Evolutionary conservation across 2,888 invertebrate species (phyloP).

Genomic region (Melangyna quadrimaculata): DNA sequence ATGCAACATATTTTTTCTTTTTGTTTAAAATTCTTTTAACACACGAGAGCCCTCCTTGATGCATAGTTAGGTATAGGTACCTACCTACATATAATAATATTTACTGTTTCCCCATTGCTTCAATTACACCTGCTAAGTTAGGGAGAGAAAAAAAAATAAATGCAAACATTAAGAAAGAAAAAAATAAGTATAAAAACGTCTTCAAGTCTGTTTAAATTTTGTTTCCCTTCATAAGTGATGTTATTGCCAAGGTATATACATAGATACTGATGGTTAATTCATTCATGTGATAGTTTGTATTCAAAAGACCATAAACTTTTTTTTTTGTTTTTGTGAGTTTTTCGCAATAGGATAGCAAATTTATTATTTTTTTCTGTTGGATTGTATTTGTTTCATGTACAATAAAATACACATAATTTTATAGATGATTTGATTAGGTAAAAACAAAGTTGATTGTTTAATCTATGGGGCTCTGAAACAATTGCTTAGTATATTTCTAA

Average conservation of each 20-base stretch:
- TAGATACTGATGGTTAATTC: not conserved
- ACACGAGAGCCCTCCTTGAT: not conserved
- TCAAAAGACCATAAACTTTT: slow-evolving; percentile 1
- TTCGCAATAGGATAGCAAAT: slow-evolving; percentile 1
- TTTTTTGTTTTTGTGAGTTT: not conserved
- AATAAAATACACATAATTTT: not conserved
- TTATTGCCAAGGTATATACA: not conserved
- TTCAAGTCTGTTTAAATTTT: not conserved
- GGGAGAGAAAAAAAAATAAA: not conserved
- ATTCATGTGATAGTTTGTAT: not conserved
- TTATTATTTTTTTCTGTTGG: slow-evolving; percentile 1
- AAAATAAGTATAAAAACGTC: not conserved
- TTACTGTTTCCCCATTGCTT: slow-evolving; percentile 10
- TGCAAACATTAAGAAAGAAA: not conserved
- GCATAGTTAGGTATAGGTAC: no score
- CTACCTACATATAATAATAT: not conserved
- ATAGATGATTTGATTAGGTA: not conserved
- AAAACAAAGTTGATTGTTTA: not conserved
- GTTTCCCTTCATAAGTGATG: not conserved
- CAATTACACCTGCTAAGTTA: slow-evolving; percentile 2
- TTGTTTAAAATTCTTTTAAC: not conserved
- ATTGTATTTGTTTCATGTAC: not conserved
- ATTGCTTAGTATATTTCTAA: not conserved
- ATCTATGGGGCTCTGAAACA: not conserved
- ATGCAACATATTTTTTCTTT: not conserved